phyloP scores from a whole-genome alignment of 2,113 vertebrate species.

The Hydropotes inermis region DNA sequence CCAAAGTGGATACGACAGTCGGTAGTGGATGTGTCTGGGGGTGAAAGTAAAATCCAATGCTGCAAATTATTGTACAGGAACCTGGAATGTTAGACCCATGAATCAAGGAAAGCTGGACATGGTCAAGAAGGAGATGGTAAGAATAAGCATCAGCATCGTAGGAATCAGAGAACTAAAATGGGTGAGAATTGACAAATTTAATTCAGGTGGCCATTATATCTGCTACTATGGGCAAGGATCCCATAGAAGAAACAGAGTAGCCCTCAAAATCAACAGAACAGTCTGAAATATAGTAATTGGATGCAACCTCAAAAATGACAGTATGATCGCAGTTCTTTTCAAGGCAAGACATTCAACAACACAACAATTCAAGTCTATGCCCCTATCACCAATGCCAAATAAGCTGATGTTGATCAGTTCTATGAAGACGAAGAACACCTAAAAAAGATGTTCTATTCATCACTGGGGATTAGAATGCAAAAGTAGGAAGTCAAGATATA shows the following conservation, averaged over 20 bases:
- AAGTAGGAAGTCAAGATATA: not conserved
- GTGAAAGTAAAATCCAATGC: not conserved
- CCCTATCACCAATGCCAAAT: not conserved
- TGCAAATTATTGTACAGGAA: not conserved
- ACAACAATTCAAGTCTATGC: not conserved
- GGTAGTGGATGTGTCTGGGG: not conserved
- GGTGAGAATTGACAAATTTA: not conserved
- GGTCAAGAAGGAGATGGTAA: not conserved
- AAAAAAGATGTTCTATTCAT: not conserved
- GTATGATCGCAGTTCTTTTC: not conserved
- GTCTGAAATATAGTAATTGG: not conserved
- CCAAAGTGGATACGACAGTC: not conserved
- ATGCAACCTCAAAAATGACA: not conserved
- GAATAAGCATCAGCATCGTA: not conserved
- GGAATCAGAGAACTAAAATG: not conserved
- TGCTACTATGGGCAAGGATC: not conserved
- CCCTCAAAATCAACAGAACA: not conserved
- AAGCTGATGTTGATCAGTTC: not conserved
- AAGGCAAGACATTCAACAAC: not conserved
- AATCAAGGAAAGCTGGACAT: not conserved
- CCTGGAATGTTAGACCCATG: not conserved
- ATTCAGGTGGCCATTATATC: not conserved
- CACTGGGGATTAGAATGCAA: not conserved
- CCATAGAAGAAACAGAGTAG: not conserved
- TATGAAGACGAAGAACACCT: not conserved